Evolutionary conservation across 2,797 vertebrate genomes (phyloP).

Genomic region (Peromyscus attwateri): DNA sequence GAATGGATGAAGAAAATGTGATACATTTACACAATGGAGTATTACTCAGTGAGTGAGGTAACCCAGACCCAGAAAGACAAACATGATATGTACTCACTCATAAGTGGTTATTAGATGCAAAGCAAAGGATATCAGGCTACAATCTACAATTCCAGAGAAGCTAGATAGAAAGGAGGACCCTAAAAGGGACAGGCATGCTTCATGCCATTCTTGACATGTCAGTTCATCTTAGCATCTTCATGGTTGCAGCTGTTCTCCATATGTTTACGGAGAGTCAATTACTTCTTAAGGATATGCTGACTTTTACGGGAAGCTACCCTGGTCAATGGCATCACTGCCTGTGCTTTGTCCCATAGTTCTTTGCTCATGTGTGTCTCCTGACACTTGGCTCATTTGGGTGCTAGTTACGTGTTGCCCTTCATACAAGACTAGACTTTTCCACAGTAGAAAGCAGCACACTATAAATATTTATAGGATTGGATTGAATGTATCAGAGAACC

Average conservation of each 20-base stretch:
- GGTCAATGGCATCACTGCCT: neutral
- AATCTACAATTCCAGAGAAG: too few relatives aligned
- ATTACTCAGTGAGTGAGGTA: too few relatives aligned
- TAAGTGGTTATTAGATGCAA: too few relatives aligned
- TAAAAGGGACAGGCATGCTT: neutral
- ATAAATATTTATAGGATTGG: slow-evolving; percentile 81
- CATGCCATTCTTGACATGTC: neutral
- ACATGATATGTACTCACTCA: too few relatives aligned
- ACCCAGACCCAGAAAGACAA: too few relatives aligned
- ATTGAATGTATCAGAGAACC: slow-evolving; percentile 76
- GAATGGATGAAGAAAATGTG: too few relatives aligned
- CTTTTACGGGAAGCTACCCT: neutral
- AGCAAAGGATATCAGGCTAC: too few relatives aligned
- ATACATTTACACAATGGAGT: too few relatives aligned
- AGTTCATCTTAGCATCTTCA: neutral
- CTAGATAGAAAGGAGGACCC: too few relatives aligned
- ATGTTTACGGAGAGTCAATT: neutral
- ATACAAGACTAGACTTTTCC: slow-evolving; percentile 72
- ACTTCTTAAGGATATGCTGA: neutral
- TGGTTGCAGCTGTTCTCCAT: neutral
- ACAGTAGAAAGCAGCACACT: slow-evolving; percentile 59
- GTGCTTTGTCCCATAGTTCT: neutral
- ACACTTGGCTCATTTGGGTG: slow-evolving; percentile 51
- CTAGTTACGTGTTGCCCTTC: slow-evolving; percentile 71
- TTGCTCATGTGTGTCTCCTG: slow-evolving; percentile 54